These are phyloP conservation scores for Athripsodes cinereus DNA, from an alignment of 2,888 invertebrate genomes.

Conservation along the genomic window DNA sequence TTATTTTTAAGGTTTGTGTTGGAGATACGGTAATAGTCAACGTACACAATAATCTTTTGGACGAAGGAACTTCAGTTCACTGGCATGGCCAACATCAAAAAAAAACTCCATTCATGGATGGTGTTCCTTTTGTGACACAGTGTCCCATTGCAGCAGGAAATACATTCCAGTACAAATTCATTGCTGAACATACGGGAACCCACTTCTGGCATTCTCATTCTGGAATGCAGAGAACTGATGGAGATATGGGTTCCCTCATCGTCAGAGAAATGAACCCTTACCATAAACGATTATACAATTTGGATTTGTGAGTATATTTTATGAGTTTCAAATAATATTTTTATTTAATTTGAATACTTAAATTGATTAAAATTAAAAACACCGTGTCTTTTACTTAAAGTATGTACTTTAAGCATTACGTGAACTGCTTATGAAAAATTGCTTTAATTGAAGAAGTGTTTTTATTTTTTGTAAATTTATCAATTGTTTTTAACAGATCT, in stretches of 20 bases:
- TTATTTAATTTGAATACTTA: neutral
- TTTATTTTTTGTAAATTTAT: neutral
- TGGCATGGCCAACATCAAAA: slow-evolving; percentile 88
- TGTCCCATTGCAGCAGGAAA: slow-evolving; percentile 74
- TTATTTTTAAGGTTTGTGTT: slow-evolving; percentile 62
- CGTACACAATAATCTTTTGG: slow-evolving; percentile 70
- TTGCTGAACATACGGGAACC: slow-evolving; percentile 68
- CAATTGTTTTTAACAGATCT: slow-evolving; percentile 36
- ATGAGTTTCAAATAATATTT: neutral
- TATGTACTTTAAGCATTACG: no score
- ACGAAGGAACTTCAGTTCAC: slow-evolving; percentile 80
- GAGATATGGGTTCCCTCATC: slow-evolving; percentile 73
- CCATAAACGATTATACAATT: slow-evolving; percentile 66
- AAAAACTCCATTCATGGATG: slow-evolving; percentile 80
- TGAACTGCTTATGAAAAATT: neutral
- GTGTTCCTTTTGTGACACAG: slow-evolving; percentile 79
- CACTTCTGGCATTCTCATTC: slow-evolving; percentile 72
- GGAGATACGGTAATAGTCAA: slow-evolving; percentile 78
- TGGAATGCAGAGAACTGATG: slow-evolving; percentile 83
- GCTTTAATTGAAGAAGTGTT: neutral
- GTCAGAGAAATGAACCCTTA: slow-evolving; percentile 64
- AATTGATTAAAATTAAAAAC: neutral
- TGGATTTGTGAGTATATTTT: slow-evolving; percentile 51
- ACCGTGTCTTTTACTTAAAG: no score
- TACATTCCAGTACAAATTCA: slow-evolving; percentile 61